Base-by-base conservation (phyloP, 2,888 invertebrate genomes). In the Tipula unca region DNA sequence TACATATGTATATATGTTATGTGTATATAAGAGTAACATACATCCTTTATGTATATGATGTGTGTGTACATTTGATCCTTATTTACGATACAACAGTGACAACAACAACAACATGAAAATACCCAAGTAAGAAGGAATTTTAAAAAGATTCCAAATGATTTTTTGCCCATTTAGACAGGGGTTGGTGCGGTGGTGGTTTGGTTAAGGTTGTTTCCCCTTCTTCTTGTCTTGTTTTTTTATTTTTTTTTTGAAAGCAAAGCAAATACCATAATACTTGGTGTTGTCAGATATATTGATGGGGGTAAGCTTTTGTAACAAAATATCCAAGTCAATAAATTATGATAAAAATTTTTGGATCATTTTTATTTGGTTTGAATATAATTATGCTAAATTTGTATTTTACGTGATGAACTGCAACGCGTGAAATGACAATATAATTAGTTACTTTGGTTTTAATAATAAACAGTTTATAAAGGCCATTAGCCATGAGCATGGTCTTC, bases 51-150 rank as follows among this genome's bases (percentile, higher is more conserved):
- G 20, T 25, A 25, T 69, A 69, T 69, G 69, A 69, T 69, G 17
- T 54, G 48, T 54, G 48, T 54, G 48, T 54, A 69, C 69, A 69
- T 69, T 69, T 69, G 69, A 69, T 69, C 69, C 69, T 69, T 69
- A 69, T 69, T 69, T 69, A 69, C 48, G 2, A 3, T 48, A 48
- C 13, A 32, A 39, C 39, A 48, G 13, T 39, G n/a, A 39, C 13
- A 48, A 48, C n/a, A 48, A 48, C 25, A 69, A 8, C 20, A 10
- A 3, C 25, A 69, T 69, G n/a, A n/a, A 25, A 69, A 25, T 25
- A 25, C 69, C 69, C 69, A 10, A 69, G 25, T 25, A 25, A 69
- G 25, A 69, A 69, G 8, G 25, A 54, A 25, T 69, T 69, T 69
- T 69, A 13, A 69, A 25, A 25, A 69, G 20, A 69, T 69, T 25